Evolutionary conservation across 2,113 vertebrate genomes (phyloP), one percentile per base, ranked within the genome.

Genomic region (Odontesthes bonariensis): DNA sequence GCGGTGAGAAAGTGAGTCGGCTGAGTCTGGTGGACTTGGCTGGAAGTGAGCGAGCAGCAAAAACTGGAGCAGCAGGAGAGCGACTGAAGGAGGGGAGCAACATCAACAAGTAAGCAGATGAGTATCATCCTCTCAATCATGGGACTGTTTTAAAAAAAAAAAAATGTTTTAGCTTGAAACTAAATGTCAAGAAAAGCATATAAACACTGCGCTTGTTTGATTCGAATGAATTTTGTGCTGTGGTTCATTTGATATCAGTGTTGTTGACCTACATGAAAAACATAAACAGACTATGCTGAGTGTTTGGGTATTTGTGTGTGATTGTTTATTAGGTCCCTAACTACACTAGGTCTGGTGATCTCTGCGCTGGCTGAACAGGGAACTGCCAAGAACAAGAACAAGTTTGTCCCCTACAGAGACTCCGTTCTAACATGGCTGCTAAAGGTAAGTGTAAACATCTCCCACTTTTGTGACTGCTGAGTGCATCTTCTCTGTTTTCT

Each of bases 331-430:
- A 99, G 97, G 91, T 99, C 98, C 63, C 95, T 99, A 84, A 99
- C 97, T 7, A 99, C 97, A 1, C 94, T 99, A 0, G 97, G 98
- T 20, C 86, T 98, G 87, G 98, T 99, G 83, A 99, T 99, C 94
- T 99, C 97, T 33, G 97, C 97, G 0, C 91, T 99, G 67, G 97
- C 97, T 68, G 98, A 99, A 86, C 97, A 99, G 87, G 95, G 97
- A 75, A 96, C 96, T 22, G 94, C 97, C 58, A 99, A 98, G 88
- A 97, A 96, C 93, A 99, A 96, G 93, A 98, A 91, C 89, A 99
- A 99, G 90, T 99, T 99, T 93, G 98, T 99, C 92, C 98, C 98
- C 0, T 99, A 99, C 89, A 96, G 97, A 83, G 98, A 99, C 88
- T 99, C 98, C 0, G 98, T 99, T 74, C 95, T 99, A 78, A 99